Percentiles rank a stretch among this genome's conserved stretches.
These are phyloP conservation scores for Epinephelus coioides DNA, from an alignment of 2,797 vertebrate genomes.

Conservation along the genomic window DNA sequence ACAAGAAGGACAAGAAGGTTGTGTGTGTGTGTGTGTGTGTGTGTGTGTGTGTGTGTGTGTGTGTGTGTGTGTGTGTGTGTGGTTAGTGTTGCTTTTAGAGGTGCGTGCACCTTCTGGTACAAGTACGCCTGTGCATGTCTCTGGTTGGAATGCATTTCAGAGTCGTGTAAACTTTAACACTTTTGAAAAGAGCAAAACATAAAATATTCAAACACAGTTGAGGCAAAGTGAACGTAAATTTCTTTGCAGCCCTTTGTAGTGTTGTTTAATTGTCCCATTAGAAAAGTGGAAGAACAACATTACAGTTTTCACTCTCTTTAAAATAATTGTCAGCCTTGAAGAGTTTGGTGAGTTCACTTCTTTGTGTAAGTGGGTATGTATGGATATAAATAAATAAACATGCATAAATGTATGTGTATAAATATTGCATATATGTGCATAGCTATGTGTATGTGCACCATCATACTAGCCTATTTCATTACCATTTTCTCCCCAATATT, in stretches of 20 bases:
- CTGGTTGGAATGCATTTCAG: slow-evolving; percentile 17
- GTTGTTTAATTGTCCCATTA: not conserved
- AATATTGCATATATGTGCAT: too few species aligned
- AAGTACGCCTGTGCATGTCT: slow-evolving; percentile 16
- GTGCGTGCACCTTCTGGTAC: not conserved
- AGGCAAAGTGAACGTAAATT: slow-evolving; percentile 37
- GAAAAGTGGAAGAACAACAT: not conserved
- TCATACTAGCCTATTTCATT: too few species aligned
- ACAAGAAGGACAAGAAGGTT: not conserved
- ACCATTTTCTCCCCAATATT: too few species aligned
- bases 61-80: slow-evolving; percentile 8
- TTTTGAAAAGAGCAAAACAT: slow-evolving; percentile 57
- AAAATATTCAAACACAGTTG: slow-evolving; percentile 55
- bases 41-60: not conserved
- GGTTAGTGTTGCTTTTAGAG: not conserved
- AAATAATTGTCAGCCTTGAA: too few species aligned
- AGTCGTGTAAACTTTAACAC: slow-evolving; percentile 15
- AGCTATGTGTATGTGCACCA: too few species aligned
- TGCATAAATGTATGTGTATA: too few species aligned
- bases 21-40: not conserved
- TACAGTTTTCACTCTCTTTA: not conserved
- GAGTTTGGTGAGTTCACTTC: too few species aligned
- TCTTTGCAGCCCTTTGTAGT: slow-evolving; percentile 12
- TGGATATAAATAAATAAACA: too few species aligned
- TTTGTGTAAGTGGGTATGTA: too few species aligned